These are phyloP conservation scores for Chaetops frenatus DNA, from an alignment of 2,113 vertebrate species.

Conservation along the genomic window DNA sequence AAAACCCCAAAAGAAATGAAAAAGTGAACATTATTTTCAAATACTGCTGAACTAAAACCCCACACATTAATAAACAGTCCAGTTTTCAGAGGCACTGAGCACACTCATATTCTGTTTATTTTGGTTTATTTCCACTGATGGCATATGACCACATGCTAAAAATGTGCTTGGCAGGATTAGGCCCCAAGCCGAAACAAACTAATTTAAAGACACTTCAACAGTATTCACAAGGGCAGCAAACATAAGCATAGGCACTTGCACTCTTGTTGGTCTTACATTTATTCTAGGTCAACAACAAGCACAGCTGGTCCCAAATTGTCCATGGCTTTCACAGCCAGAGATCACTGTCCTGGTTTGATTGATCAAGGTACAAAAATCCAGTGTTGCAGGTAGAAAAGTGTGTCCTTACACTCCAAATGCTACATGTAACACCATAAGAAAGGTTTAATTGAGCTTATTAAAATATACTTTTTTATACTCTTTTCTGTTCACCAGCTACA, in stretches of 20 bases:
- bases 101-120: neutral
- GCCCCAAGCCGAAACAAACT: neutral
- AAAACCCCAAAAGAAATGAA: neutral
- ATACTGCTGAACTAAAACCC: neutral
- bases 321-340: neutral
- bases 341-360: neutral
- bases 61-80: neutral
- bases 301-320: neutral
- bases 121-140: neutral
- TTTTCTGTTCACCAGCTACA: neutral
- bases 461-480: neutral
- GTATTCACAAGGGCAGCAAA: neutral
- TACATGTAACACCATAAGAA: neutral
- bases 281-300: neutral
- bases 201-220: slow-evolving; percentile 6
- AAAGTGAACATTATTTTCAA: neutral
- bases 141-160: neutral
- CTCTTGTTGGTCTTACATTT: neutral
- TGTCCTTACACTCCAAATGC: neutral
- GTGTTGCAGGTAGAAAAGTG: neutral
- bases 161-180: slow-evolving; percentile 16
- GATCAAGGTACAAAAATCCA: neutral
- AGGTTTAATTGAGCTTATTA: neutral
- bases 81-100: neutral
- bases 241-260: neutral